Evolutionary conservation across 2,888 invertebrate genomes (phyloP).

Genomic region (Leptopterna dolabrata): DNA sequence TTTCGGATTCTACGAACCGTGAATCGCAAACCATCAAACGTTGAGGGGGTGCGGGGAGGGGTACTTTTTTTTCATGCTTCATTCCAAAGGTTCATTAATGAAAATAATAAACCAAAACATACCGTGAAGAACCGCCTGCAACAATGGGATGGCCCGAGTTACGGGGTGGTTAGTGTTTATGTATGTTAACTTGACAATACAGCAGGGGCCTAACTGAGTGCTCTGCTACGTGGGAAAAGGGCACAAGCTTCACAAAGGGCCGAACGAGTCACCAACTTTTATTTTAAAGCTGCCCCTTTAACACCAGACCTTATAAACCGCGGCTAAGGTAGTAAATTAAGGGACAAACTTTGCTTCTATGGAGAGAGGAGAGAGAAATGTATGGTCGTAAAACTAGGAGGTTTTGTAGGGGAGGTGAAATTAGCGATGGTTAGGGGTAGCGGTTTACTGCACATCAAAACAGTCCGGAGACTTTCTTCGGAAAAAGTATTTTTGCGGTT

Average conservation of each 20-base stretch:
- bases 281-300: neutral
- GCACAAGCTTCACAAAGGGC: neutral
- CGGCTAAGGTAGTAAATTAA: slow-evolving; percentile 21
- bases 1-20: too few relatives aligned
- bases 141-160: neutral
- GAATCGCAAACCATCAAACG: too few relatives aligned
- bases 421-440: neutral
- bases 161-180: neutral
- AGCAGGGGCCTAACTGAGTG: neutral
- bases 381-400: neutral
- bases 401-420: slow-evolving; percentile 1
- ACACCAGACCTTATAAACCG: slow-evolving; percentile 4
- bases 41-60: too few relatives aligned
- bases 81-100: neutral
- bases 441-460: neutral
- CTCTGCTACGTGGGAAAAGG: neutral
- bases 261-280: neutral
- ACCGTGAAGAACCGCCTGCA: neutral
- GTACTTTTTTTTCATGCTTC: too few relatives aligned
- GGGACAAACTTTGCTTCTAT: slow-evolving; percentile 9
- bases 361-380: neutral
- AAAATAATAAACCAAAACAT: neutral
- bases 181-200: neutral
- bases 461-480: neutral
- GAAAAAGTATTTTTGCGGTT: neutral